These are phyloP conservation scores for Spisula solida DNA, from an alignment of 2,888 invertebrate species.

Conservation along the genomic window DNA sequence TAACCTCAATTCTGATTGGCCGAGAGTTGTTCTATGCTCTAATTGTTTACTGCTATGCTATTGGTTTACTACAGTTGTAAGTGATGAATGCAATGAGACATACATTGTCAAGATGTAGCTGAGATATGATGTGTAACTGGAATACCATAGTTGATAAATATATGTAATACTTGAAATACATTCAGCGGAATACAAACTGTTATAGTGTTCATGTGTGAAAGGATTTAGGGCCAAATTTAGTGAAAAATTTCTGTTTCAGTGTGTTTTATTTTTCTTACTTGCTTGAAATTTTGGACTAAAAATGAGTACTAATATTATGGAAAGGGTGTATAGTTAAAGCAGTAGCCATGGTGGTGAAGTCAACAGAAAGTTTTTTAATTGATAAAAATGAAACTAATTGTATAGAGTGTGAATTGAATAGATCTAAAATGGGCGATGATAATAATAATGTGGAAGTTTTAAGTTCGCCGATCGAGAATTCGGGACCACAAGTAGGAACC, in stretches of 20 bases:
- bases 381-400: slow-evolving; percentile 16
- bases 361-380: neutral
- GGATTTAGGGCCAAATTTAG: no score
- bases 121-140: slow-evolving; percentile 3
- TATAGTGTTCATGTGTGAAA: neutral
- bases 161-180: neutral
- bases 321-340: neutral
- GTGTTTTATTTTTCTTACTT: neutral
- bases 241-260: no score
- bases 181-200: neutral
- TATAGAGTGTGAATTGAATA: neutral
- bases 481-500: neutral
- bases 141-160: neutral
- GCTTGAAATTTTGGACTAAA: no score
- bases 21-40: slow-evolving; percentile 17
- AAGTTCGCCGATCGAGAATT: slow-evolving; percentile 20
- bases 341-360: neutral
- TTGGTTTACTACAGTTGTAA: slow-evolving; percentile 8
- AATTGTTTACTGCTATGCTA: slow-evolving; percentile 31
- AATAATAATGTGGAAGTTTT: slow-evolving; percentile 40
- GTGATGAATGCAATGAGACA: neutral
- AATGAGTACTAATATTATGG: slow-evolving; percentile 8
- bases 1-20: slow-evolving; percentile 50
- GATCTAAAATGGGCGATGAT: slow-evolving; percentile 31
- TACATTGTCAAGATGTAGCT: slow-evolving; percentile 6